A percentile compares a stretch with the other conserved stretches of the same genome.
phyloP scores from a whole-genome alignment of 2,888 invertebrate genomes.

The Nipponacmea schrenckii region DNA sequence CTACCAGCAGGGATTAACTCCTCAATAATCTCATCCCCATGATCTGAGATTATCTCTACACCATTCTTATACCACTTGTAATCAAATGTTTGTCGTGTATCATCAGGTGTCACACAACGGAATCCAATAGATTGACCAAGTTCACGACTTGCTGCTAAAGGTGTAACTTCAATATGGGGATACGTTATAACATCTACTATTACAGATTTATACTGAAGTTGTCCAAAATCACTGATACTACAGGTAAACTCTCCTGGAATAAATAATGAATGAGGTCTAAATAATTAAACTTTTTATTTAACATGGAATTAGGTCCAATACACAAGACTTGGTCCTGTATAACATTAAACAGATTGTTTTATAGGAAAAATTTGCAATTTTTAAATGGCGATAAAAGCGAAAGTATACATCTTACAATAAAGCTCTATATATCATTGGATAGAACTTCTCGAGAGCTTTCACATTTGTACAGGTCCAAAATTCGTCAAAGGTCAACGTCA shows the following conservation, averaged over 20 bases:
- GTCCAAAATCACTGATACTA: constrained; percentile 44
- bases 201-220: constrained; percentile 37
- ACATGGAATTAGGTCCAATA: no score
- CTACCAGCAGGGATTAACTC: constrained; percentile 54
- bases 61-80: constrained; percentile 49
- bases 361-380: no score
- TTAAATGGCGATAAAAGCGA: no score
- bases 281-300: no score
- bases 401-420: no score
- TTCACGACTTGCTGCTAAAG: constrained; percentile 43
- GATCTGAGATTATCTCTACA: constrained; percentile 26
- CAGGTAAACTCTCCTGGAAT: constrained; percentile 53
- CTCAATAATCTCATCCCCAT: constrained; percentile 44
- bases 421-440: no score
- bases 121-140: constrained; percentile 37
- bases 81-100: constrained; percentile 40
- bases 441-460: no score
- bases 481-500: no score
- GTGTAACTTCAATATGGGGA: constrained; percentile 53
- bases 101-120: constrained; percentile 53
- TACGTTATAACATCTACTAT: constrained; percentile 48
- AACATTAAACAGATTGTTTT: no score
- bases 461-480: no score
- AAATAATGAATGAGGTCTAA: not conserved
- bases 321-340: no score